phyloP scores from a whole-genome alignment of 2,888 invertebrate genomes.

The Platerodrilus igneus region DNA sequence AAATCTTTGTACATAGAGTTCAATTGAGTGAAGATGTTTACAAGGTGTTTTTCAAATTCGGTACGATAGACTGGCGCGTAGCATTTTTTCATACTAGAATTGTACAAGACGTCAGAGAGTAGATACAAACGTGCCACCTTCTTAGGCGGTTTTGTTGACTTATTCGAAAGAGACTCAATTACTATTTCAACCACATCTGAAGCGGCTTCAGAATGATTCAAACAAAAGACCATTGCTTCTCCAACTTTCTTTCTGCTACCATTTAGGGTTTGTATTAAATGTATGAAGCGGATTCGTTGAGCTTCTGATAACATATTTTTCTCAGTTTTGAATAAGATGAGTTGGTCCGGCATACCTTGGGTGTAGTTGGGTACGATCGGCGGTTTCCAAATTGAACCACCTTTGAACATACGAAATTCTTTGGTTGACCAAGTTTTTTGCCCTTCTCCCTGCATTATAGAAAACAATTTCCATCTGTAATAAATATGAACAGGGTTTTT shows the following conservation, averaged over 20 bases:
- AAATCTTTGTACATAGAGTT: slow-evolving; percentile 64
- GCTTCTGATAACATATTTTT: slow-evolving; percentile 65
- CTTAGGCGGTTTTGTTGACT: slow-evolving; percentile 64
- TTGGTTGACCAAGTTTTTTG: slow-evolving; percentile 81
- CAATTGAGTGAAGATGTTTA: slow-evolving; percentile 69
- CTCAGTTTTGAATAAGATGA: slow-evolving; percentile 60
- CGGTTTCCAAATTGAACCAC: slow-evolving; percentile 93
- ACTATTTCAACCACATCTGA: slow-evolving; percentile 89
- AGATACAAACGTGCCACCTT: slow-evolving; percentile 91
- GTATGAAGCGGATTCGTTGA: slow-evolving; percentile 84
- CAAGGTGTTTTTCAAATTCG: slow-evolving; percentile 72
- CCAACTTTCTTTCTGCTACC: slow-evolving; percentile 73
- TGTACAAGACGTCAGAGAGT: slow-evolving; percentile 92
- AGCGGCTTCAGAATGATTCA: slow-evolving; percentile 92
- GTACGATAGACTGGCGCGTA: slow-evolving; percentile 83
- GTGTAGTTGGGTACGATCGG: slow-evolving; percentile 89
- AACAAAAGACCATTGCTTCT: slow-evolving; percentile 95
- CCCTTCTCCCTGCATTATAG: slow-evolving; percentile 89
- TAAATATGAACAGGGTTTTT: slow-evolving; percentile 93
- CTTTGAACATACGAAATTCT: slow-evolving; percentile 93
- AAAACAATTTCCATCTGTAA: slow-evolving; percentile 96
- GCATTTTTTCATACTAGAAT: slow-evolving; percentile 81
- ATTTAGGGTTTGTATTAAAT: slow-evolving; percentile 75
- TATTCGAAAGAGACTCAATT: slow-evolving; percentile 74
- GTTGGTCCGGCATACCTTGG: slow-evolving; percentile 92